Percentiles rank a stretch among this genome's conserved stretches.
Evolutionary conservation across 2,113 vertebrate species (phyloP).

Genomic region (Perccottus glenii): DNA sequence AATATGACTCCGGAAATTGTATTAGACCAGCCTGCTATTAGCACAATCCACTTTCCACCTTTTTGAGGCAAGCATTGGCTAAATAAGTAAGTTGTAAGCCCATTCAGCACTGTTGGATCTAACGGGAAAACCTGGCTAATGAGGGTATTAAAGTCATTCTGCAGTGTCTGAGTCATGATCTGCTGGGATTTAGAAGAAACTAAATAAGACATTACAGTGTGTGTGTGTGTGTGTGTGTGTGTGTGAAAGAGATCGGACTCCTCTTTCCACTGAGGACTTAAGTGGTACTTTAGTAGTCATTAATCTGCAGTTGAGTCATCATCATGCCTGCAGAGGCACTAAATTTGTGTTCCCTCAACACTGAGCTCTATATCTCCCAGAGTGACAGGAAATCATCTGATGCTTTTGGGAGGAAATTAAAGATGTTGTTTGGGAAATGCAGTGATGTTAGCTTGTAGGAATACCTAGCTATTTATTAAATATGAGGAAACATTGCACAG

Average conservation of each 20-base stretch:
- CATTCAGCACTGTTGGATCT: constrained; percentile 41
- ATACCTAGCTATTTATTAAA: constrained; percentile 38
- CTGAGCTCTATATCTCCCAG: constrained; percentile 27
- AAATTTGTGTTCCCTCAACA: constrained; percentile 76
- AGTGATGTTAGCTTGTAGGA: constrained; percentile 10
- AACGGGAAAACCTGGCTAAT: constrained; percentile 60
- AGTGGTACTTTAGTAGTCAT: constrained; percentile 62
- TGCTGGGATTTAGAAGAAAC: constrained; percentile 49
- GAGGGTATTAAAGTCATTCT: constrained; percentile 56
- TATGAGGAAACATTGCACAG: background rate
- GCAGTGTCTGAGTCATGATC: constrained; percentile 53
- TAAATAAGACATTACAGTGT: constrained; percentile 51
- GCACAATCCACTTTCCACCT: constrained; percentile 27
- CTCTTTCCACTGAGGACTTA: constrained; percentile 59
- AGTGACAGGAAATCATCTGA: constrained; percentile 45
- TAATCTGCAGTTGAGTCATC: constrained; percentile 74
- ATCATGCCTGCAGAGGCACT: constrained; percentile 69
- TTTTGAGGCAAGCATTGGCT: constrained; percentile 27
- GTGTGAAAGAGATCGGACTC: constrained; percentile 39
- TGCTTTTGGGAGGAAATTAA: constrained; percentile 18
- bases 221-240: constrained; percentile 33
- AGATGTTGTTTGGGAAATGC: constrained; percentile 38
- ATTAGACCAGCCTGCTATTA: constrained; percentile 13
- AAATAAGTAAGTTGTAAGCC: constrained; percentile 26
- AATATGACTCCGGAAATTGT: constrained; percentile 13